These are phyloP conservation scores for Percopsis omiscomaycus DNA, from an alignment of 2,797 vertebrate genomes.

Conservation along the genomic window DNA sequence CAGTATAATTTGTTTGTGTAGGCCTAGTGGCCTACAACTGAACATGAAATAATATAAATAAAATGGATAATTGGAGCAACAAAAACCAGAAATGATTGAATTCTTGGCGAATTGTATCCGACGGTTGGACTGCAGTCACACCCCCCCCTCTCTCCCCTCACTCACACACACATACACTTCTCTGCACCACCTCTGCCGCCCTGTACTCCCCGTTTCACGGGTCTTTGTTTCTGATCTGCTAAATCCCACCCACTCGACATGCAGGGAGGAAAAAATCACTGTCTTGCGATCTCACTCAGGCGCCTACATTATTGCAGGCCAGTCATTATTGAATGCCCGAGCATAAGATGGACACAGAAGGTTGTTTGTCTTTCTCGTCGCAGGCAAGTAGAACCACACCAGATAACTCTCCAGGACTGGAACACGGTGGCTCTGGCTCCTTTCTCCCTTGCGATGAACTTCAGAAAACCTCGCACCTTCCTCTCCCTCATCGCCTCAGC, in stretches of 20 bases:
- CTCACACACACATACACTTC: background rate
- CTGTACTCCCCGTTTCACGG: slow-evolving; percentile 74
- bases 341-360: slow-evolving; percentile 81
- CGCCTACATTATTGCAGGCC: slow-evolving; percentile 57
- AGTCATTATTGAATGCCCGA: slow-evolving; percentile 64
- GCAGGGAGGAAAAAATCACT: slow-evolving; percentile 56
- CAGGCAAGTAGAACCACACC: slow-evolving; percentile 75
- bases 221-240: slow-evolving; percentile 84
- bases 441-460: slow-evolving; percentile 75
- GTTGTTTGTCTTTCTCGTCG: slow-evolving; percentile 80
- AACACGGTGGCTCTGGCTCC: slow-evolving; percentile 68
- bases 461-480: slow-evolving; percentile 72
- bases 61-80: slow-evolving; percentile 79
- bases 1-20: slow-evolving; percentile 59
- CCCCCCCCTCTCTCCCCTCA: slow-evolving; percentile 7
- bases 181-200: slow-evolving; percentile 15
- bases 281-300: slow-evolving; percentile 51
- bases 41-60: slow-evolving; percentile 66
- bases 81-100: slow-evolving; percentile 81
- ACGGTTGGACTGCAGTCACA: slow-evolving; percentile 58
- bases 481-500: slow-evolving; percentile 67
- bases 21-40: slow-evolving; percentile 51
- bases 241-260: slow-evolving; percentile 83
- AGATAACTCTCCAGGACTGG: slow-evolving; percentile 69
- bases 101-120: slow-evolving; percentile 83